Conservation (phyloP, 2,797 vertebrate genomes). For the Limnodromus scolopaceus region DNA sequence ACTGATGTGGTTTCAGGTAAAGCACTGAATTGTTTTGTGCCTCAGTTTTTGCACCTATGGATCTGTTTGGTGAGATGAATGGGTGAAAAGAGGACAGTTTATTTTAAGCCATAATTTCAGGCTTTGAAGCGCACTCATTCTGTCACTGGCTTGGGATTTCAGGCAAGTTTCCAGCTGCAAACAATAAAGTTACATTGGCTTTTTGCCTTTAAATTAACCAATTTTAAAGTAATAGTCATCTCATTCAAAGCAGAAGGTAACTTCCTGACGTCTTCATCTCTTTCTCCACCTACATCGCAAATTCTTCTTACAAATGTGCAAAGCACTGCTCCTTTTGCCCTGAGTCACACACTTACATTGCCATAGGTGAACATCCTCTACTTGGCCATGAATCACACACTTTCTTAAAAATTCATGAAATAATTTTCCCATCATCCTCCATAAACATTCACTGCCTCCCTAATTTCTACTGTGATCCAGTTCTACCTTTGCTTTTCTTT, state of each 20-base stretch:
- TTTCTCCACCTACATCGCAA: not conserved
- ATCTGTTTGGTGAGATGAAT: not conserved
- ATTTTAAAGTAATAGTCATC: not conserved
- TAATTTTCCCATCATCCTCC: not conserved
- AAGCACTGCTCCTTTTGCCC: not conserved
- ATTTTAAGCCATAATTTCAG: slow-evolving; percentile 15
- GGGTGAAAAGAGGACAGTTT: not conserved
- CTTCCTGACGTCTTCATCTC: not conserved
- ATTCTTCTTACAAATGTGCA: not conserved
- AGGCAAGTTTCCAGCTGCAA: slow-evolving; percentile 1
- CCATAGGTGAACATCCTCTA: not conserved
- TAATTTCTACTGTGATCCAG: not conserved
- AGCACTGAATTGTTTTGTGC: not conserved
- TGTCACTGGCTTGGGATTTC: not conserved
- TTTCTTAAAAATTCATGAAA: not conserved
- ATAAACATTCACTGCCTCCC: not conserved
- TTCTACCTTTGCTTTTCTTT: not conserved
- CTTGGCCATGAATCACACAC: not conserved
- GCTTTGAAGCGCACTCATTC: slow-evolving; percentile 4
- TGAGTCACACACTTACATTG: not conserved
- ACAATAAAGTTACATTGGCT: not conserved
- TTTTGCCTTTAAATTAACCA: not conserved
- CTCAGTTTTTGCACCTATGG: not conserved
- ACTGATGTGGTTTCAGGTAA: not conserved
- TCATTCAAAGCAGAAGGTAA: not conserved